Percentiles rank a stretch among this genome's conserved stretches.
These are phyloP conservation scores for Drosophila guanche DNA, from an alignment of 1,140 invertebrate genomes.

Conservation along the genomic window DNA sequence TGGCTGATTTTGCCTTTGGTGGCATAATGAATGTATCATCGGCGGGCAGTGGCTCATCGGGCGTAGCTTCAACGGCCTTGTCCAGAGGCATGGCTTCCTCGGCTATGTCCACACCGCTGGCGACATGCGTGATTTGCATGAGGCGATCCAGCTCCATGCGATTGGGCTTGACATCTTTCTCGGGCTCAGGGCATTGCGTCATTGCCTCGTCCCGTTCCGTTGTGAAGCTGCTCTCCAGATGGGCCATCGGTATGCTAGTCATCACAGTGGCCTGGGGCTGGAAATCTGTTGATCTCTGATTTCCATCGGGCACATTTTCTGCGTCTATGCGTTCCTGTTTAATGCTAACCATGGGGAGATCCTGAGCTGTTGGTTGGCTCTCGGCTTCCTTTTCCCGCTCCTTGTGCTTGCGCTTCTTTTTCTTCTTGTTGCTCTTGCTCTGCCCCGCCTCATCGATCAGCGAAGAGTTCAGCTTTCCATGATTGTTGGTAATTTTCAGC, in stretches of 20 bases:
- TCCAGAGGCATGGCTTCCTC: conserved; percentile 54
- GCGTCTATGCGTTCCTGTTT: conserved; percentile 67
- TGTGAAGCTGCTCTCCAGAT: conserved; percentile 51
- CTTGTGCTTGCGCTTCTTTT: conserved; percentile 74
- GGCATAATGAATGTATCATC: not conserved
- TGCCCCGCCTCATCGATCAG: conserved; percentile 58
- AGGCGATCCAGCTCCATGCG: conserved; percentile 71
- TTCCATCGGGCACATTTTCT: not conserved
- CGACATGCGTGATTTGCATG: conserved; percentile 68
- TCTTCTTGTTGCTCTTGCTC: conserved; percentile 66
- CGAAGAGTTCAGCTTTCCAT: conserved; percentile 77
- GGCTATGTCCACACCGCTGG: conserved; percentile 68
- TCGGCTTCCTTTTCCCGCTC: conserved; percentile 48
- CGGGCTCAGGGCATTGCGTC: not conserved
- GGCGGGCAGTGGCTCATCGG: not conserved
- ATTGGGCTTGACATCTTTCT: conserved; percentile 72
- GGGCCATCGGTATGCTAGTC: conserved; percentile 74
- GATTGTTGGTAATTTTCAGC: conserved; percentile 78
- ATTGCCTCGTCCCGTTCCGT: not conserved
- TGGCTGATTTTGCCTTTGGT: conserved; percentile 1
- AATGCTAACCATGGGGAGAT: conserved; percentile 18
- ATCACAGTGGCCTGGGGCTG: conserved; percentile 58
- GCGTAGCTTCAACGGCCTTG: conserved; percentile 43
- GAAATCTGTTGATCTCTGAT: conserved; percentile 14
- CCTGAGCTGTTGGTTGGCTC: not conserved